A percentile compares a stretch with the other conserved stretches of the same genome.
Conservation (phyloP, 1,140 invertebrate genomes). For the Portunus trituberculatus region DNA sequence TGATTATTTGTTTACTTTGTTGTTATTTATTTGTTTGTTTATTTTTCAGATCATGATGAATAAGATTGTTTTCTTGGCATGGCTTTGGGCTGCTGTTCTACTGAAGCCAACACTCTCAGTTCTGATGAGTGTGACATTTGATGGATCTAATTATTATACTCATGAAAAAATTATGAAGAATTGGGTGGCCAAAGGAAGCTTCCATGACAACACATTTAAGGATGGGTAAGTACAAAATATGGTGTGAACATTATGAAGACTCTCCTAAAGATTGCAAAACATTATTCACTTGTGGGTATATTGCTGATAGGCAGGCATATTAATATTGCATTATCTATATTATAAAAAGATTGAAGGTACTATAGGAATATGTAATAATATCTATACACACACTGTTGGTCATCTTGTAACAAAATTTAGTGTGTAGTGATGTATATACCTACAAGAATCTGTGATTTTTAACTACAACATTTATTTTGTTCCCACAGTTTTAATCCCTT, state of each 20-base stretch:
- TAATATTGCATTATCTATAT: too few relatives aligned
- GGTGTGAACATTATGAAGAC: not conserved
- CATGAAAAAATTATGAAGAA: slow-evolving; percentile 30
- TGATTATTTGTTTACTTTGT: too few relatives aligned
- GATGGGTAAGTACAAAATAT: slow-evolving; percentile 60
- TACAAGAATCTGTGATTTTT: too few relatives aligned
- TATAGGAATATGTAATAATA: too few relatives aligned
- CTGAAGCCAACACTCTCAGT: not conserved
- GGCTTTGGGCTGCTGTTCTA: not conserved
- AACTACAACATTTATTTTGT: too few relatives aligned
- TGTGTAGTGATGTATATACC: too few relatives aligned
- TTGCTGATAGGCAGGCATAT: too few relatives aligned
- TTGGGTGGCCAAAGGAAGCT: slow-evolving; percentile 61
- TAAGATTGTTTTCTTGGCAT: not conserved
- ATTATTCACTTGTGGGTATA: not conserved
- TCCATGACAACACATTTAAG: slow-evolving; percentile 52
- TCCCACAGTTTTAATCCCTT: too few relatives aligned
- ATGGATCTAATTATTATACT: slow-evolving; percentile 28
- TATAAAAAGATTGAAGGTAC: too few relatives aligned
- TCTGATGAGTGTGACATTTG: slow-evolving; percentile 53
- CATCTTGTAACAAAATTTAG: too few relatives aligned
- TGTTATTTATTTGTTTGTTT: too few relatives aligned
- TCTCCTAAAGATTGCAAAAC: not conserved
- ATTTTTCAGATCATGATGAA: not conserved
- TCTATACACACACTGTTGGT: too few relatives aligned